phyloP scores from a whole-genome alignment of 2,113 vertebrate genomes.

The Carettochelys insculpta region DNA sequence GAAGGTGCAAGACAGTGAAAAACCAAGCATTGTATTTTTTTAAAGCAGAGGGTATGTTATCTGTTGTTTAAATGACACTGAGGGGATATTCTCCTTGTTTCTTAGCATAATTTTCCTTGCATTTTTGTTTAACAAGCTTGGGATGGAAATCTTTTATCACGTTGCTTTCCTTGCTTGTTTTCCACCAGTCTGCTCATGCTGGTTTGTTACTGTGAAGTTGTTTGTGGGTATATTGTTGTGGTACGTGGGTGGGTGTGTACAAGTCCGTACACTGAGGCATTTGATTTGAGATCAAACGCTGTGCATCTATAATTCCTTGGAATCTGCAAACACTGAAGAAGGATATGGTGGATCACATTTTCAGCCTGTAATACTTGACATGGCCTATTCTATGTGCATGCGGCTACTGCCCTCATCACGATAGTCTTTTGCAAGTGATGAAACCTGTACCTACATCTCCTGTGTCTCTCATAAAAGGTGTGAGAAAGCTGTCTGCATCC shows the following conservation, averaged over 20 bases:
- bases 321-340: background rate
- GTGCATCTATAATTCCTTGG: background rate
- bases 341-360: background rate
- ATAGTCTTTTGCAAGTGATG: too few relatives aligned
- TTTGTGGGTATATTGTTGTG: background rate
- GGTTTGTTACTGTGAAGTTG: background rate
- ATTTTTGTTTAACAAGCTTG: background rate
- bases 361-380: background rate
- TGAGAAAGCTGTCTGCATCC: background rate
- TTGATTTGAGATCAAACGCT: background rate
- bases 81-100: background rate
- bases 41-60: background rate
- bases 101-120: background rate
- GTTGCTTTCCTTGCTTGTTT: background rate
- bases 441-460: too few relatives aligned
- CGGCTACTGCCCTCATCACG: background rate
- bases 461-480: background rate
- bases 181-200: background rate
- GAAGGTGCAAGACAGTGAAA: background rate
- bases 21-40: background rate
- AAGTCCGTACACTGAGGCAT: background rate
- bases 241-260: background rate
- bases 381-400: background rate
- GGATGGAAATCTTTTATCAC: background rate
- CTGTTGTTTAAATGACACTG: background rate